Evolutionary conservation across 2,797 vertebrate species (phyloP).

Genomic region (Amazonetta brasiliensis): DNA sequence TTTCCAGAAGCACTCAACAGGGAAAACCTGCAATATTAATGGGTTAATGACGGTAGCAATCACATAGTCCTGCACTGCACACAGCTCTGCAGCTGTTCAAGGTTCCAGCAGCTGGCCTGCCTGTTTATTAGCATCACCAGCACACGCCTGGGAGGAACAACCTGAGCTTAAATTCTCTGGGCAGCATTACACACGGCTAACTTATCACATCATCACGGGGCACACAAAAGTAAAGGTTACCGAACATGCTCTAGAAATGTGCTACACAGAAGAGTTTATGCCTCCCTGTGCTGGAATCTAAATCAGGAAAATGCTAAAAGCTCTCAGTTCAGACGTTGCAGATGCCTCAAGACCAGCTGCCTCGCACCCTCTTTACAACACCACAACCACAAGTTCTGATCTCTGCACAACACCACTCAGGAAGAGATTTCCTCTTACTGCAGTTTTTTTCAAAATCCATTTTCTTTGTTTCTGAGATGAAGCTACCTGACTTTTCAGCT

Average conservation of each 20-base stretch:
- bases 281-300: background rate
- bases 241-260: background rate
- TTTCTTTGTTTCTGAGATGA: background rate
- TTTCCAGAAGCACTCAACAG: conserved; percentile 83
- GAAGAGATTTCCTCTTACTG: background rate
- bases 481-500: background rate
- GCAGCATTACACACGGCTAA: background rate
- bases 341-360: background rate
- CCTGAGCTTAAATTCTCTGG: conserved; percentile 12
- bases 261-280: background rate
- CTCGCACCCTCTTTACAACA: fast-evolving
- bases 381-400: background rate
- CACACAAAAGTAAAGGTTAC: conserved; percentile 17
- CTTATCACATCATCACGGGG: background rate
- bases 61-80: conserved; percentile 76
- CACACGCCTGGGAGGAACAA: background rate
- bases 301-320: background rate
- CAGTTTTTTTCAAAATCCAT: background rate
- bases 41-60: conserved; percentile 80
- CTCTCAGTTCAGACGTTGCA: background rate
- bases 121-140: conserved; percentile 38
- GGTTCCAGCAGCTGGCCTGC: conserved; percentile 25
- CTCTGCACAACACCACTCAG: background rate
- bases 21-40: conserved; percentile 86
- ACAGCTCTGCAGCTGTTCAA: conserved; percentile 65